phyloP scores from a whole-genome alignment of 2,113 vertebrate species.

The Gadus chalcogrammus region DNA sequence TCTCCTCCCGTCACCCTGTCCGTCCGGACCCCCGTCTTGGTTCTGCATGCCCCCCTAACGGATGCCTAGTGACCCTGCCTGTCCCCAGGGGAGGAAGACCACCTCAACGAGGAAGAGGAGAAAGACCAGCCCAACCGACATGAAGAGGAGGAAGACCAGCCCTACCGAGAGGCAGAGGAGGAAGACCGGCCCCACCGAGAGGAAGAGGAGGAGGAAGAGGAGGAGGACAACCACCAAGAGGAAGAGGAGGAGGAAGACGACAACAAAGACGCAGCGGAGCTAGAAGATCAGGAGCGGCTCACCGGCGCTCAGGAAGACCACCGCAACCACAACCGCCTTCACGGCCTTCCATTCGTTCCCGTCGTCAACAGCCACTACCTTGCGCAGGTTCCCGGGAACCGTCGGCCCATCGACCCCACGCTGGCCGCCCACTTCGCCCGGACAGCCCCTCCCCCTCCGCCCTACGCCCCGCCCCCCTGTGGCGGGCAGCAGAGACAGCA shows the following conservation, averaged over 20 bases:
- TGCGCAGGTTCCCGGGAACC: slow-evolving; percentile 59
- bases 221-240: slow-evolving; percentile 15
- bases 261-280: background rate
- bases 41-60: slow-evolving; percentile 60
- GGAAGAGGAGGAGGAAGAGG: slow-evolving; percentile 25
- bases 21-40: slow-evolving; percentile 9
- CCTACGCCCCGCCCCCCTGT: slow-evolving; percentile 13
- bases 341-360: background rate
- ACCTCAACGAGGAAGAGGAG: background rate
- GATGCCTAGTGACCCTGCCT: slow-evolving; percentile 71
- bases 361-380: slow-evolving; percentile 66
- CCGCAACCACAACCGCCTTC: slow-evolving; percentile 52
- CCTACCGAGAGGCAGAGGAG: slow-evolving; percentile 4
- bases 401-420: slow-evolving; percentile 51
- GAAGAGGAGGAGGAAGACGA: slow-evolving; percentile 14
- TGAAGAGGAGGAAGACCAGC: slow-evolving; percentile 19
- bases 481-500: slow-evolving; percentile 43
- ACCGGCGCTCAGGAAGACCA: slow-evolving; percentile 46
- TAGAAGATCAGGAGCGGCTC: slow-evolving; percentile 13
- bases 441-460: slow-evolving; percentile 1
- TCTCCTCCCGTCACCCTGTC: slow-evolving; percentile 34
- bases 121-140: background rate
- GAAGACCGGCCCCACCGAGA: slow-evolving; percentile 7
- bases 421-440: slow-evolving; percentile 44
- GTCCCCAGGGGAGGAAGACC: slow-evolving; percentile 67